Conservation (phyloP, 2,113 vertebrate genomes). For the Probosciger aterrimus region DNA sequence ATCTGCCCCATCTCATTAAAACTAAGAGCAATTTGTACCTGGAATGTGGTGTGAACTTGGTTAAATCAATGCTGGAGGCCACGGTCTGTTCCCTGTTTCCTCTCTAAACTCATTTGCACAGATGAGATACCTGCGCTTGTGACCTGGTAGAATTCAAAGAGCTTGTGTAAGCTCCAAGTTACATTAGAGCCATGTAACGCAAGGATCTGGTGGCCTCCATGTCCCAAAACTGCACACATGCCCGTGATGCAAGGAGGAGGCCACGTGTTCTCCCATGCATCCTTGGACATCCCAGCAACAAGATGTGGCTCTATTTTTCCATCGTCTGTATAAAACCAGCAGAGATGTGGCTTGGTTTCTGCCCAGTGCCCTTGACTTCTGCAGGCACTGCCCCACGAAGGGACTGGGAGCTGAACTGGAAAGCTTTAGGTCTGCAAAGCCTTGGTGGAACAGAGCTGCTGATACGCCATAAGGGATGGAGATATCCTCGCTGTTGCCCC, state of each 20-base stretch:
- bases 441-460: neutral
- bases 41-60: neutral
- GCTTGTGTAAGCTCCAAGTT: neutral
- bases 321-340: neutral
- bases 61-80: neutral
- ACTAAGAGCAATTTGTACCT: neutral
- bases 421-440: neutral
- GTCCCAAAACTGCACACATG: neutral
- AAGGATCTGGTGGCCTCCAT: neutral
- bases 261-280: neutral
- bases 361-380: neutral
- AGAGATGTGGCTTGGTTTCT: neutral
- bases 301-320: neutral
- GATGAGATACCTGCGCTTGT: neutral
- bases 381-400: neutral
- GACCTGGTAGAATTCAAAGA: neutral
- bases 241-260: neutral
- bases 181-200: neutral
- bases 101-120: neutral
- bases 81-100: rapidly evolving
- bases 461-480: neutral
- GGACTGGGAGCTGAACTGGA: neutral
- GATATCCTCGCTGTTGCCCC: neutral
- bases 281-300: neutral
- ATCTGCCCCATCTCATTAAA: neutral